Evolutionary conservation across 2,888 invertebrate species (phyloP).

Genomic region (Nipponacmea schrenckii): DNA sequence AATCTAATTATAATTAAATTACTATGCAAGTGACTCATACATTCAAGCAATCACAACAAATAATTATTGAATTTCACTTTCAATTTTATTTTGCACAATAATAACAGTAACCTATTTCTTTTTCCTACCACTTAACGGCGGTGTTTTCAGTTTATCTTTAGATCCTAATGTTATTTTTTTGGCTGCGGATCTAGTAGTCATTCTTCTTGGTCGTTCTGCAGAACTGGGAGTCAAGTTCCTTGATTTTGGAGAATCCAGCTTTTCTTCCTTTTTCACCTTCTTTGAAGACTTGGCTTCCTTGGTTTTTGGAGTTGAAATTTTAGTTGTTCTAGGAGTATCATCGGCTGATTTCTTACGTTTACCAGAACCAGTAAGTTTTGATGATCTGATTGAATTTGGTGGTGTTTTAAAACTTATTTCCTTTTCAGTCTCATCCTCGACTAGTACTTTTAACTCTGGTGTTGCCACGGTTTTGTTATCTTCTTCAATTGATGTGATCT

Average conservation of each 20-base stretch:
- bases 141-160: not conserved
- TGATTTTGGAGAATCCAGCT: not conserved
- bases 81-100: too few species aligned
- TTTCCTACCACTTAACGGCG: not conserved
- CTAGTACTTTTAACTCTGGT: slow-evolving; percentile 26
- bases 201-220: not conserved
- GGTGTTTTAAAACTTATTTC: slow-evolving; percentile 50
- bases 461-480: too few species aligned
- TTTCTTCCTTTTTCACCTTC: not conserved
- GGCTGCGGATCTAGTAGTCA: not conserved
- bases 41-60: too few species aligned
- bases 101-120: too few species aligned
- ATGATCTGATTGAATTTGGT: slow-evolving; percentile 38
- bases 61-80: too few species aligned
- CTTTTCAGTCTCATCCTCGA: slow-evolving; percentile 43
- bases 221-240: not conserved
- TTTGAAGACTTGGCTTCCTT: not conserved
- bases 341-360: not conserved
- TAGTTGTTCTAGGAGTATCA: not conserved
- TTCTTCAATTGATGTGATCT: too few species aligned
- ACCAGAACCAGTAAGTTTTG: slow-evolving; percentile 20
- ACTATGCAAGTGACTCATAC: too few species aligned
- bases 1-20: too few species aligned
- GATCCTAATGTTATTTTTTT: not conserved
- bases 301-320: not conserved